Evolutionary conservation across 2,888 invertebrate species (phyloP).

Genomic region (Esperia sulphurella): DNA sequence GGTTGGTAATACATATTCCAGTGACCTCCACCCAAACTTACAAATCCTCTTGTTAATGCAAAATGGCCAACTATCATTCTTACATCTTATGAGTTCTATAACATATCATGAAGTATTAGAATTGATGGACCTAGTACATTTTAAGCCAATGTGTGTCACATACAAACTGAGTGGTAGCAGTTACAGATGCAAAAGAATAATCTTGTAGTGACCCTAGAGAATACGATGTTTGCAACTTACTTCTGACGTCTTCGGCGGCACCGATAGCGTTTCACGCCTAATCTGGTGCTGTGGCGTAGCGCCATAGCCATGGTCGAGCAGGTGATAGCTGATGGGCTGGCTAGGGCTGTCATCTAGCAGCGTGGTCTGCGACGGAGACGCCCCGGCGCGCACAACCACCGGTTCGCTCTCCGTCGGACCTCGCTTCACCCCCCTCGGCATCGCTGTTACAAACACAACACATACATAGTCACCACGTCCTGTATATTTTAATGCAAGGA

Average conservation of each 20-base stretch:
- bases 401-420: slow-evolving; percentile 76
- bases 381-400: slow-evolving; percentile 72
- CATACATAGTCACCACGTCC: slow-evolving; percentile 19
- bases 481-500: slow-evolving; percentile 26
- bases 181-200: background rate
- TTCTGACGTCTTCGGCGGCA: slow-evolving; percentile 79
- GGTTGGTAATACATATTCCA: no score
- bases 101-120: no score
- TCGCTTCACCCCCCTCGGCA: slow-evolving; percentile 81
- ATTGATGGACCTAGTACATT: no score
- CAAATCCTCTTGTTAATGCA: no score
- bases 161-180: no score
- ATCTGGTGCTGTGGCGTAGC: slow-evolving; percentile 87
- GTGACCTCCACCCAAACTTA: no score
- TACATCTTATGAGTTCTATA: no score
- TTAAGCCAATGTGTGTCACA: no score
- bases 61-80: no score
- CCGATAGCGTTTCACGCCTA: slow-evolving; percentile 75
- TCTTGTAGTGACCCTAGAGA: background rate
- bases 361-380: slow-evolving; percentile 76
- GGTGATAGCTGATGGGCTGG: slow-evolving; percentile 84
- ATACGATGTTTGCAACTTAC: slow-evolving; percentile 41
- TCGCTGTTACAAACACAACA: slow-evolving; percentile 54
- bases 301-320: slow-evolving; percentile 93
- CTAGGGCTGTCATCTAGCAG: slow-evolving; percentile 72